A percentile compares a stretch with the other conserved stretches of the same genome.
Conservation (phyloP, 2,888 invertebrate species). For the Tenthredo distinguenda region DNA sequence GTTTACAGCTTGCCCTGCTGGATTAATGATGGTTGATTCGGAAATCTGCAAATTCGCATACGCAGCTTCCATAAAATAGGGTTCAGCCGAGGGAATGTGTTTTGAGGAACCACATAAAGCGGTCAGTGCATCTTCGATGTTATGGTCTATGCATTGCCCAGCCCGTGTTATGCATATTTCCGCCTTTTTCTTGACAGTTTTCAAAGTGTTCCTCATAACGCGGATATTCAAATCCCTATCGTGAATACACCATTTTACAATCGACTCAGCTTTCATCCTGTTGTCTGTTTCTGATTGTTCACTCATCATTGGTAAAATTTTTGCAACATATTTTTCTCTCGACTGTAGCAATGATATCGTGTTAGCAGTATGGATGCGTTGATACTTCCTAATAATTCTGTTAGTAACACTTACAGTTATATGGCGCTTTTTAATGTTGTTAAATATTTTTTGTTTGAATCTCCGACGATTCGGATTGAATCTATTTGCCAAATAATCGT, state of each 20-base stretch:
- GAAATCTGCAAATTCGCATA: slow-evolving; percentile 49
- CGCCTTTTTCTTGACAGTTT: too few relatives aligned
- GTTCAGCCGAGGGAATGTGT: slow-evolving; percentile 55
- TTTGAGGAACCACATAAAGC: slow-evolving; percentile 53
- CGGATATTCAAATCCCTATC: too few relatives aligned
- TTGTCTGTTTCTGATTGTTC: too few relatives aligned
- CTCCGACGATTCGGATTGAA: neutral
- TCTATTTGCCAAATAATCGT: neutral
- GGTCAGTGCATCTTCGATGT: neutral
- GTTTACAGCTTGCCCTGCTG: slow-evolving; percentile 50
- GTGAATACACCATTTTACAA: too few relatives aligned
- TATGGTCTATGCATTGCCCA: too few relatives aligned
- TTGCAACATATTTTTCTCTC: too few relatives aligned
- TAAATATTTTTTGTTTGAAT: neutral
- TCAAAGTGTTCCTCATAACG: too few relatives aligned
- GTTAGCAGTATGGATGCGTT: neutral
- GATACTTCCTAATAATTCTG: neutral
- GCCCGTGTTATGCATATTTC: too few relatives aligned
- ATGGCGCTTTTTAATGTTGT: too few relatives aligned
- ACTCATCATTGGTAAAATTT: too few relatives aligned
- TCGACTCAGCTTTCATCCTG: too few relatives aligned
- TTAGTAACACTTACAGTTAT: neutral
- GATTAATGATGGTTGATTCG: slow-evolving; percentile 53
- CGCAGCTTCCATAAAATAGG: slow-evolving; percentile 55
- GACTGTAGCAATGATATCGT: too few relatives aligned